Base-by-base conservation (phyloP, 1,140 invertebrate genomes). In the Trachelipus rathkii region DNA sequence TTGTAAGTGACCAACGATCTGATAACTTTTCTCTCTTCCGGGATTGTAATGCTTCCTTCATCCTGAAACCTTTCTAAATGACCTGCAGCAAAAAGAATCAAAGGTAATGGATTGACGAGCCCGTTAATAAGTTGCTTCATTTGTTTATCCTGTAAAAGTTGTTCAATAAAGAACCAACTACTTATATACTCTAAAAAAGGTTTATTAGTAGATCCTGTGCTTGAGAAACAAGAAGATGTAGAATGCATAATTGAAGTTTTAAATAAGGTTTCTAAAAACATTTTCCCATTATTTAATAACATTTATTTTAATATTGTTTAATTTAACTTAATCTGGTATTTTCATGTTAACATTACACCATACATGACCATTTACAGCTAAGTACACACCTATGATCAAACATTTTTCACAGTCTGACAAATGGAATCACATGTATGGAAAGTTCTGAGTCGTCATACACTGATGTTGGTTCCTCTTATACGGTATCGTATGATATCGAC, bases 1-100 rank as follows among this genome's bases (percentile, higher is more conserved):
- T 44, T 50, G 53, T 81, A 73, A 24, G 75, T 78, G 19, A 81
- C 66, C 43, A 78, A 75, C 19, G 73, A 24, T 46, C 33, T 19
- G 67, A 75, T 75, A 19, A 75, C 60, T 9, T 60, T 66, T 75
- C 69, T 75, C 73, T 60, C 50, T 19, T 60, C 50, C 2, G 50
- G 50, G 1, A 60, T 60, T 60, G 50, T 60, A 19, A 60, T 60
- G 8, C 11, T 60, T 60, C 50, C 50, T 19, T 60, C 50, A 60
- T 60, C 50, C 50, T 60, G 50, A 60, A 60, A 60, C 50, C 50
- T 60, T 19, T 60, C 50, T 19, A 60, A 19, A 60, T 60, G 50
- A 15, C 50, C 50, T 3, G 50, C 50, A 15, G 50, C 50, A 60
- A 60, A 60, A 13, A 60, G 50, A 19, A 60, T 60, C 11, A 60